These are phyloP conservation scores for Eilema griseolum DNA, from an alignment of 2,888 invertebrate species.

Conservation along the genomic window DNA sequence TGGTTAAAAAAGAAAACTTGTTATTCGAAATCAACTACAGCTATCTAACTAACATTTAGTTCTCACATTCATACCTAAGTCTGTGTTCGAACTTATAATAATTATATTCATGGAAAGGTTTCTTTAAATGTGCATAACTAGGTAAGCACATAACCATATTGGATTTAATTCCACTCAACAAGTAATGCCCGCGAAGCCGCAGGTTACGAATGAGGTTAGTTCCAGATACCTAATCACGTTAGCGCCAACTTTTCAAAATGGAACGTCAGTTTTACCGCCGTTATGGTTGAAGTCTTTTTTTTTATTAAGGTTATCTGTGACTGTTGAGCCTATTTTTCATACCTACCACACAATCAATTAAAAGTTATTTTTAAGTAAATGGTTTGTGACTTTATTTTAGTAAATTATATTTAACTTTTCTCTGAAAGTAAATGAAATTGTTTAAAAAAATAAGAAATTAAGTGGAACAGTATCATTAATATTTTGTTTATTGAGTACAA, in stretches of 20 bases:
- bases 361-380: not conserved
- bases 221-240: slow-evolving; percentile 15
- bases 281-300: not conserved
- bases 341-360: not conserved
- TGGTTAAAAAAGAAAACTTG: too few relatives aligned
- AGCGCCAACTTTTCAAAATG: slow-evolving; percentile 9
- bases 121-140: slow-evolving; percentile 7
- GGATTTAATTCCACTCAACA: slow-evolving; percentile 10
- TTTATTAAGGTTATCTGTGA: not conserved
- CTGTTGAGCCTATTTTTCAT: not conserved
- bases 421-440: not conserved
- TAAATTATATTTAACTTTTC: not conserved
- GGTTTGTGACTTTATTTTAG: not conserved
- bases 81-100: not conserved
- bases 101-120: slow-evolving; percentile 7
- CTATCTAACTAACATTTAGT: not conserved
- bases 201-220: slow-evolving; percentile 6
- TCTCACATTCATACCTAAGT: not conserved
- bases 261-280: not conserved
- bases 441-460: not conserved
- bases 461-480: too few relatives aligned
- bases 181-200: slow-evolving; percentile 11
- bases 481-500: too few relatives aligned
- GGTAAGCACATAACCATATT: slow-evolving; percentile 7
- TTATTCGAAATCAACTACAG: too few relatives aligned